These are phyloP conservation scores for Musca domestica DNA, from an alignment of 1,140 invertebrate genomes.

Conservation along the genomic window DNA sequence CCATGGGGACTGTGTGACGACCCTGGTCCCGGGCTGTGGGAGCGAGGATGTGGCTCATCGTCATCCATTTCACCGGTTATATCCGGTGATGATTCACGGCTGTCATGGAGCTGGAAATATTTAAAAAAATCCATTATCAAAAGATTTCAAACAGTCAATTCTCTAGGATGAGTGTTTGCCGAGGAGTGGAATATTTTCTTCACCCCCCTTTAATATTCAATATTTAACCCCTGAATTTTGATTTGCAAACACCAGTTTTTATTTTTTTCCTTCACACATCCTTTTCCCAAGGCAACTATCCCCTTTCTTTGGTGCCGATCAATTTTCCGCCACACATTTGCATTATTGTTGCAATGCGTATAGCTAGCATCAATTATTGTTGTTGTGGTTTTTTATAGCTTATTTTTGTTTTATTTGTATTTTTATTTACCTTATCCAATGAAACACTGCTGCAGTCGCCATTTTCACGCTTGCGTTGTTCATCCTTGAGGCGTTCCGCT, in stretches of 20 bases:
- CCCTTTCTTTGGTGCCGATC: background rate
- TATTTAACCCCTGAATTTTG: no score
- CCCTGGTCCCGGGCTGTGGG: constrained; percentile 42
- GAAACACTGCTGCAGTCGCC: constrained; percentile 59
- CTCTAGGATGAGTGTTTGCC: no score
- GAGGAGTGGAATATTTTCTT: no score
- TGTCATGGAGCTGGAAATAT: constrained; percentile 41
- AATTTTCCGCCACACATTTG: background rate
- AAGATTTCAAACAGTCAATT: no score
- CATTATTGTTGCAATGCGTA: background rate
- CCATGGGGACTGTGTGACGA: constrained; percentile 38
- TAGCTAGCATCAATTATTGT: background rate
- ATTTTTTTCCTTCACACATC: background rate
- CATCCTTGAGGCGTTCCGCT: constrained; percentile 84
- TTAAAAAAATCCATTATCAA: constrained; percentile 44
- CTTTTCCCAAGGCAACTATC: background rate
- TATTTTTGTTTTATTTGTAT: constrained; percentile 29
- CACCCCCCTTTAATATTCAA: no score
- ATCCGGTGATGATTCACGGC: constrained; percentile 52
- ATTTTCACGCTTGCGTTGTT: constrained; percentile 79
- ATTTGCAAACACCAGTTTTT: no score
- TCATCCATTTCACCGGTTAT: constrained; percentile 53
- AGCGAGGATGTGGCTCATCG: constrained; percentile 39
- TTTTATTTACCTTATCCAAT: constrained; percentile 52
- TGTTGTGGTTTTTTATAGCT: no score